Percentiles rank a stretch among this genome's conserved stretches.
phyloP scores from a whole-genome alignment of 2,888 invertebrate genomes.

The Molanna angustata region DNA sequence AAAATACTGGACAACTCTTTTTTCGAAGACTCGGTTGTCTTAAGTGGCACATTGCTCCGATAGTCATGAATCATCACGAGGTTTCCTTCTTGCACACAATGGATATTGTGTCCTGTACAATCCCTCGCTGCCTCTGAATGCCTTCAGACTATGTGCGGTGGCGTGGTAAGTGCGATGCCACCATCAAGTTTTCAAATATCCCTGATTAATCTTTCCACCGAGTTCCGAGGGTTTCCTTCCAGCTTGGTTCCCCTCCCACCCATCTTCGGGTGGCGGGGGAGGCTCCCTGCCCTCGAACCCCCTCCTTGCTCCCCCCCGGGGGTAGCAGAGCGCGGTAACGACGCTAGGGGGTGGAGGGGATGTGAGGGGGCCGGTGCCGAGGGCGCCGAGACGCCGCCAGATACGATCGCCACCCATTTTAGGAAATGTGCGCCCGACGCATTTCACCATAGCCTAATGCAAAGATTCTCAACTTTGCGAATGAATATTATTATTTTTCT shows the following conservation, averaged over 20 bases:
- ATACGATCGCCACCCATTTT: slow-evolving; percentile 32
- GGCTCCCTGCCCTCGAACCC: background rate
- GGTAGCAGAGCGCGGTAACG: slow-evolving; percentile 2
- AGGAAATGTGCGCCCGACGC: slow-evolving; percentile 24
- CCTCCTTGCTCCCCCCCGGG: background rate
- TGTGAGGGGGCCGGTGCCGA: slow-evolving; percentile 7
- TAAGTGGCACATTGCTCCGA: too few relatives aligned
- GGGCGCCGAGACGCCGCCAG: slow-evolving; percentile 32
- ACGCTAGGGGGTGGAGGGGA: background rate
- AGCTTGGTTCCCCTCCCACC: too few relatives aligned
- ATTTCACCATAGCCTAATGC: slow-evolving; percentile 14
- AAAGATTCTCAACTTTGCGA: background rate
- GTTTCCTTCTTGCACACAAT: too few relatives aligned
- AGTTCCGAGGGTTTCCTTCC: slow-evolving; percentile 8
- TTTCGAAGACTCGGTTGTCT: too few relatives aligned
- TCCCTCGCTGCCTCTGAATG: too few relatives aligned
- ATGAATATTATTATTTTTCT: background rate
- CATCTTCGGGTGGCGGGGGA: slow-evolving; percentile 10
- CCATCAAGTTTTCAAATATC: background rate
- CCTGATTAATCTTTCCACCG: background rate
- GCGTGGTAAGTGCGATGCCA: too few relatives aligned
- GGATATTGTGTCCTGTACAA: too few relatives aligned
- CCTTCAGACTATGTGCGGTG: too few relatives aligned
- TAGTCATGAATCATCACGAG: too few relatives aligned
- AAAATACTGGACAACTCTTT: too few relatives aligned